Conservation (phyloP, 2,797 vertebrate species). For the Gallinago nigripennis region DNA sequence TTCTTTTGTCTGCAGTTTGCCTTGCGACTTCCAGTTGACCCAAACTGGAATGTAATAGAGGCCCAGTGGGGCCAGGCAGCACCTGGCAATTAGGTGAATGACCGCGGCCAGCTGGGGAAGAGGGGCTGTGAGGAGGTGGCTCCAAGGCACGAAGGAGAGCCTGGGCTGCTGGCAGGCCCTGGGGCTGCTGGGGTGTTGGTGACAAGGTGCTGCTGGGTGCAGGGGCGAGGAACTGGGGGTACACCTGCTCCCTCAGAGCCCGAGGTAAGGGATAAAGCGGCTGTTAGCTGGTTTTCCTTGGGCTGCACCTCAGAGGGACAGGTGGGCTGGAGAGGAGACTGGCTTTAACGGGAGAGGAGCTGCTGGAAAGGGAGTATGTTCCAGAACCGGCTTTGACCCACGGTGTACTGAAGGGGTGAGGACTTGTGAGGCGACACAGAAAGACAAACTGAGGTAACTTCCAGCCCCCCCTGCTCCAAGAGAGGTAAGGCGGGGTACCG, state of each 20-base stretch:
- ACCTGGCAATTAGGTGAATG: neutral
- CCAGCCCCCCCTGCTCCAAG: neutral
- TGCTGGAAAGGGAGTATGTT: neutral
- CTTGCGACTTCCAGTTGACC: neutral
- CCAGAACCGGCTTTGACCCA: neutral
- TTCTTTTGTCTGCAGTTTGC: neutral
- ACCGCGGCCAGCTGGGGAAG: neutral
- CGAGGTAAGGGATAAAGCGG: neutral
- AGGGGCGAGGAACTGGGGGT: neutral
- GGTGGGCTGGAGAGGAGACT: neutral
- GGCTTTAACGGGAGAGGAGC: neutral
- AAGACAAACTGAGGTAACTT: neutral
- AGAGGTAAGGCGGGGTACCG: neutral
- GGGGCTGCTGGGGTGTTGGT: neutral
- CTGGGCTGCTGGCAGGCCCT: neutral
- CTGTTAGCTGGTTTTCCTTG: neutral
- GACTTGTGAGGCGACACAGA: neutral
- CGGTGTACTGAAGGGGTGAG: fast-evolving
- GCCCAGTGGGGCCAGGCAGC: neutral
- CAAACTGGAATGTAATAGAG: neutral
- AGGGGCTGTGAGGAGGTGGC: neutral
- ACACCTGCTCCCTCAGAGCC: fast-evolving
- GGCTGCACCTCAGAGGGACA: neutral
- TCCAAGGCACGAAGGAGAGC: neutral
- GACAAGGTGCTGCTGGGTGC: neutral